A percentile compares a stretch with the other conserved stretches of the same genome.
These are phyloP conservation scores for Neoniphon sammara DNA, from an alignment of 2,797 vertebrate genomes.

Conservation along the genomic window DNA sequence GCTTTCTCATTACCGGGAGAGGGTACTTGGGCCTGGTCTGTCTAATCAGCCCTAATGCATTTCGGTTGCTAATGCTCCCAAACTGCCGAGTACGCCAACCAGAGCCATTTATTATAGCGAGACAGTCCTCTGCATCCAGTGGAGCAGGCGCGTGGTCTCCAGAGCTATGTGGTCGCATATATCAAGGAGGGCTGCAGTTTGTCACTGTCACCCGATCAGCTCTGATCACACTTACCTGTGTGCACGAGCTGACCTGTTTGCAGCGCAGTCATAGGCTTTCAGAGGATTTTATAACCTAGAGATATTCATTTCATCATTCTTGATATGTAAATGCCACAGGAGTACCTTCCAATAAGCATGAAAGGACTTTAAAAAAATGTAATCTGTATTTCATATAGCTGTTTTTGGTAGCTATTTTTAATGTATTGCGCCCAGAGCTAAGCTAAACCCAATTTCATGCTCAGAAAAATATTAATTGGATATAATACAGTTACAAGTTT, in stretches of 20 bases:
- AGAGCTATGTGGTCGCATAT: constrained; percentile 53
- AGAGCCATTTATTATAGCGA: constrained; percentile 67
- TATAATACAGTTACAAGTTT: no score
- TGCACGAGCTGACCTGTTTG: constrained; percentile 32
- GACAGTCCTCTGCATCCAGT: constrained; percentile 57
- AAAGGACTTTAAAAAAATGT: background rate
- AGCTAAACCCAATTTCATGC: background rate
- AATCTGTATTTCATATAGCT: background rate
- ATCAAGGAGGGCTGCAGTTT: constrained; percentile 49
- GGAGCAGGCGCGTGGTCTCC: constrained; percentile 49
- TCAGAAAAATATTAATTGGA: background rate
- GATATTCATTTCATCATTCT: constrained; percentile 2
- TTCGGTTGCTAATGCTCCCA: constrained; percentile 75
- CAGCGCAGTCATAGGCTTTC: background rate
- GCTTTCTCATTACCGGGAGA: constrained; percentile 80
- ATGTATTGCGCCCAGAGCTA: constrained; percentile 2
- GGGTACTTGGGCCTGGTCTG: constrained; percentile 70
- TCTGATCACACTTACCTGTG: constrained; percentile 41
- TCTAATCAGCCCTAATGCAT: constrained; percentile 83
- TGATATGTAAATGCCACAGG: background rate
- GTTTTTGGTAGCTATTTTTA: background rate
- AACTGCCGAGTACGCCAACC: constrained; percentile 69
- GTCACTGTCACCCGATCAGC: constrained; percentile 50
- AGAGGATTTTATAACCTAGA: constrained; percentile 2
- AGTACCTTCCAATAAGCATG: background rate